A percentile compares a stretch with the other conserved stretches of the same genome.
phyloP scores from a whole-genome alignment of 2,888 invertebrate genomes.

The Drosophila borborema region DNA sequence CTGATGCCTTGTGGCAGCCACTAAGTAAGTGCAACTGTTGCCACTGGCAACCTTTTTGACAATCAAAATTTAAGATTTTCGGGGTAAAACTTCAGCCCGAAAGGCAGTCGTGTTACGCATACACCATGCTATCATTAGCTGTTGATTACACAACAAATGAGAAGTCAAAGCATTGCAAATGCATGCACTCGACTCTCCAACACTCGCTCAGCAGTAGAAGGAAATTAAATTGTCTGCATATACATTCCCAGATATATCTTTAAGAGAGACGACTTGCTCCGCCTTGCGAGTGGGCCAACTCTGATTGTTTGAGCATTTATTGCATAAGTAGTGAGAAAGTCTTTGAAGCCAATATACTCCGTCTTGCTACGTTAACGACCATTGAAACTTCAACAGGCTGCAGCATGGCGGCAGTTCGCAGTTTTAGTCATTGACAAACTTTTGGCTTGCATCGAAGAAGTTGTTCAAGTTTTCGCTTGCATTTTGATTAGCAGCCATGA shows the following conservation, averaged over 20 bases:
- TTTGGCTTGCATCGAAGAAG: constrained; percentile 19
- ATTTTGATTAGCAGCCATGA: constrained; percentile 70
- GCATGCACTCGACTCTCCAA: neutral
- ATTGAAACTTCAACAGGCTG: neutral
- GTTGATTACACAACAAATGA: constrained; percentile 55
- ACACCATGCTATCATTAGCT: constrained; percentile 61
- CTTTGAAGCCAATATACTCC: neutral
- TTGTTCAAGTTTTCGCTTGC: constrained; percentile 63
- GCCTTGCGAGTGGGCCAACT: neutral
- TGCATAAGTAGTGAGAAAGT: neutral
- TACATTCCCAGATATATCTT: too few species aligned
- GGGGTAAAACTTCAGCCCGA: constrained; percentile 5
- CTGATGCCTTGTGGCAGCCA: too few species aligned
- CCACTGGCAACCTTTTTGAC: constrained; percentile 31
- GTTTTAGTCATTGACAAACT: constrained; percentile 26
- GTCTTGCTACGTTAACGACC: too few species aligned
- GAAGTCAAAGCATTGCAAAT: neutral
- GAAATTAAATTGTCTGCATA: neutral
- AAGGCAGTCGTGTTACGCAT: constrained; percentile 31
- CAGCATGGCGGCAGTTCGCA: constrained; percentile 24
- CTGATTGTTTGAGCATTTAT: neutral
- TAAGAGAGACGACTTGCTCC: neutral
- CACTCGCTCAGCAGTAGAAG: neutral
- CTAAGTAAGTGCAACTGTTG: constrained; percentile 30
- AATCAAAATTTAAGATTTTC: constrained; percentile 33